Percentiles rank a stretch among this genome's conserved stretches.
Evolutionary conservation across 2,888 invertebrate genomes (phyloP).

Genomic region (Neria commutata): DNA sequence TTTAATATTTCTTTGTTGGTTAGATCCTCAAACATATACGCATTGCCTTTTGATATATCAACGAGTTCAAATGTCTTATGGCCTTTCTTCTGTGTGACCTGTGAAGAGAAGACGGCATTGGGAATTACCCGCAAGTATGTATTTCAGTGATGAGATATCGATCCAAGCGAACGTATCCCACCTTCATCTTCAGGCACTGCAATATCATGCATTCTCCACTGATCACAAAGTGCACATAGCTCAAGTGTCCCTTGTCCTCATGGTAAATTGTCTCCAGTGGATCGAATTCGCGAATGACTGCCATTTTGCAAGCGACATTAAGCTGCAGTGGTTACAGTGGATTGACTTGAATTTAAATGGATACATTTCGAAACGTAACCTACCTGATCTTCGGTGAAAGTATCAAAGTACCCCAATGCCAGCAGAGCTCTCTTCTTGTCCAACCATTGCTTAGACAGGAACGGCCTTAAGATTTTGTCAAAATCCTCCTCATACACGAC

Average conservation of each 20-base stretch:
- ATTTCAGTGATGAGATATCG: neutral
- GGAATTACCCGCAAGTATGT: neutral
- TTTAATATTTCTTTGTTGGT: conserved; percentile 31
- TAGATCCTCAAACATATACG: conserved; percentile 30
- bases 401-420: conserved; percentile 54
- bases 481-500: conserved; percentile 69
- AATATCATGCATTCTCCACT: conserved; percentile 59
- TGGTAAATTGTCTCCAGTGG: conserved; percentile 54
- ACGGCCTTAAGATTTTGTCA: conserved; percentile 41
- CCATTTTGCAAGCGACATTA: conserved; percentile 43
- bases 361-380: neutral
- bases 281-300: conserved; percentile 49
- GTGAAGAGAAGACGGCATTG: neutral
- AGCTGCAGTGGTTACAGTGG: conserved; percentile 36
- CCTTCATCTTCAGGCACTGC: conserved; percentile 54
- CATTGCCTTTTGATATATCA: conserved; percentile 31
- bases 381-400: conserved; percentile 50
- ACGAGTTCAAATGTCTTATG: conserved; percentile 32
- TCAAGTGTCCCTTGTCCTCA: conserved; percentile 49
- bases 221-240: conserved; percentile 56
- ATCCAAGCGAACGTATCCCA: too few relatives aligned
- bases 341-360: neutral
- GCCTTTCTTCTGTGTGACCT: conserved; percentile 32
- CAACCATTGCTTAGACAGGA: conserved; percentile 53
- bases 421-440: conserved; percentile 48